phyloP scores from a whole-genome alignment of 2,797 vertebrate genomes.

The Buceros bicornis region DNA sequence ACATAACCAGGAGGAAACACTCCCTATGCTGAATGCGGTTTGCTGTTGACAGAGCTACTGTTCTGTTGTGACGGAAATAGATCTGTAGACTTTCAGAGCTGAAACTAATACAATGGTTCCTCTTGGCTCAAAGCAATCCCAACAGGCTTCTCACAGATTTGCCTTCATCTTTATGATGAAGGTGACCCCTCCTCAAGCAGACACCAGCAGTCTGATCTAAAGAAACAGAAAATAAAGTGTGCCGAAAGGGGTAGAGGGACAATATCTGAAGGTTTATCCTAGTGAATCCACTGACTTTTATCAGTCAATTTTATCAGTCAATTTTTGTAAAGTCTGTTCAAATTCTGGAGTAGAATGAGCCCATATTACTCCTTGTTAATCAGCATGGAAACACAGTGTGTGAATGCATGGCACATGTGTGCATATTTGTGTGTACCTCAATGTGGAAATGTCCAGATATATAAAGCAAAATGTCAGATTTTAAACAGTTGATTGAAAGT shows the following conservation, averaged over 20 bases:
- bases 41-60: not conserved
- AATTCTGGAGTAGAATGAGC: not conserved
- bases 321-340: not conserved
- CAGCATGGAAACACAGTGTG: not conserved
- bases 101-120: not conserved
- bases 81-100: not conserved
- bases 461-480: not conserved
- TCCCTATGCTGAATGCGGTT: not conserved
- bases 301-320: not conserved
- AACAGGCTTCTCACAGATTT: not conserved
- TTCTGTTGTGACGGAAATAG: not conserved
- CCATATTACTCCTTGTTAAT: not conserved
- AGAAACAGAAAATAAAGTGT: not conserved
- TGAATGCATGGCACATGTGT: accelerated
- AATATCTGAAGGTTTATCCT: not conserved
- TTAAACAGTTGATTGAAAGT: not conserved
- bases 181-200: not conserved
- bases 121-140: not conserved
- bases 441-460: not conserved
- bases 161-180: not conserved
- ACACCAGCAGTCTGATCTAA: not conserved
- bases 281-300: not conserved
- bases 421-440: not conserved
- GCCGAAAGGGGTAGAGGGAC: not conserved
- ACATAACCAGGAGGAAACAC: not conserved